Conservation (phyloP, 2,888 invertebrate species). For the Himalopsyche japonica region DNA sequence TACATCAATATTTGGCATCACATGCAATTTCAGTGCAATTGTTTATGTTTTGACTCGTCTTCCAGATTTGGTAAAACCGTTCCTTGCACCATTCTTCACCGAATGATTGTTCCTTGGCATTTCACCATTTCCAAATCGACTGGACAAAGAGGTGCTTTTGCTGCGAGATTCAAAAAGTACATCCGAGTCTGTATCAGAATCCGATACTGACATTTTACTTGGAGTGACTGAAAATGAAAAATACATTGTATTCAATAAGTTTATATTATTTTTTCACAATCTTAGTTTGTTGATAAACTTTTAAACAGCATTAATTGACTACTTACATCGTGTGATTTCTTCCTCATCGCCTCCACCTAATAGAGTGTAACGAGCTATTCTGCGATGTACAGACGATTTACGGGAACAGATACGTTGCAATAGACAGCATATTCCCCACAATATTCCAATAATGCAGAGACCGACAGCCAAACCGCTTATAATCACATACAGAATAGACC, state of each 20-base stretch:
- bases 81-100: constrained; percentile 64
- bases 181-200: constrained; percentile 84
- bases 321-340: constrained; percentile 64
- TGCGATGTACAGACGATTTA: constrained; percentile 56
- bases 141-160: constrained; percentile 57
- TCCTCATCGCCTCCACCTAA: constrained; percentile 73
- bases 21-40: not conserved
- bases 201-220: constrained; percentile 68
- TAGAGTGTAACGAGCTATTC: constrained; percentile 68
- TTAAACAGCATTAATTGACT: not conserved
- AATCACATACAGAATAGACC: constrained; percentile 92
- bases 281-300: too few species aligned
- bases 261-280: too few species aligned
- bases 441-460: constrained; percentile 62
- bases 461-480: constrained; percentile 70
- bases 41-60: constrained; percentile 59
- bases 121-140: constrained; percentile 53
- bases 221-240: constrained; percentile 56
- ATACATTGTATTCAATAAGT: not conserved
- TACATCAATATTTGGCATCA: constrained; percentile 17
- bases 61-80: constrained; percentile 58
- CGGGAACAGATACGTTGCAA: constrained; percentile 59
- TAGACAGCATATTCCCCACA: constrained; percentile 68
- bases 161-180: constrained; percentile 78
- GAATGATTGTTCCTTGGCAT: constrained; percentile 53